Base-by-base conservation (phyloP, 1,140 invertebrate genomes). In the Eulimnadia texana region DNA sequence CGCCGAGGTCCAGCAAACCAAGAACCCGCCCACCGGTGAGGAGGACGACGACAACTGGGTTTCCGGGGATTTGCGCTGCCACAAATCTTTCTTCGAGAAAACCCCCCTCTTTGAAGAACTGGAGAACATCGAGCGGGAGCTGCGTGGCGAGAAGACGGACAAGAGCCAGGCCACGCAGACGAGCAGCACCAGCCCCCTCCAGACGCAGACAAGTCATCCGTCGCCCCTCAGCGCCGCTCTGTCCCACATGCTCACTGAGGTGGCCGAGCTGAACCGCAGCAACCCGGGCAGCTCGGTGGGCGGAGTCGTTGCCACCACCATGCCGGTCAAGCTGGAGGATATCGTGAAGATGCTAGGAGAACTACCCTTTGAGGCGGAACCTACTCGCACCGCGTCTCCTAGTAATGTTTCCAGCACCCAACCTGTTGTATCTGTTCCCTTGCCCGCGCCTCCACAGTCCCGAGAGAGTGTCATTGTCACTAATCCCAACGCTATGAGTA, bases 71-170 rank as follows among this genome's bases (percentile, higher is more conserved):
- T 83, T 85, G 58, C 82, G 85, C 65, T n/a, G n/a, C 16, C 33
- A 42, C 33, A 42, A 42, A 16, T 42, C 33, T 9, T 82, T 82
- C 52, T 71, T 82, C 19, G 78, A 84, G 63, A 86, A 86, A 66
- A 83, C 86, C 72, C 83, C 85, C 69, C 86, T 88, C 67, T 75
- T 87, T 6, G 85, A 88, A 67, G 85, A 88, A 71, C 71, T 88
- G 61, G 82, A 88, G 73, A 81, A 82, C 72, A 84, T 86, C 53
- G 85, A 88, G 70, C 74, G 82, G 64, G 84, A 87, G 66, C 70
- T 86, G 49, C 82, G 85, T 65, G 82, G 33, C 33, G 33, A 42
- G 33, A 42, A 81, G 54, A 85, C 85, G 68, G 77, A 50, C 49
- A 28, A 61, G 23, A 29, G 53, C 27, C 33, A 23, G 20, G 22